A percentile compares a stretch with the other conserved stretches of the same genome.
Conservation (phyloP, 2,113 vertebrate genomes). For the Cinclus cinclus region DNA sequence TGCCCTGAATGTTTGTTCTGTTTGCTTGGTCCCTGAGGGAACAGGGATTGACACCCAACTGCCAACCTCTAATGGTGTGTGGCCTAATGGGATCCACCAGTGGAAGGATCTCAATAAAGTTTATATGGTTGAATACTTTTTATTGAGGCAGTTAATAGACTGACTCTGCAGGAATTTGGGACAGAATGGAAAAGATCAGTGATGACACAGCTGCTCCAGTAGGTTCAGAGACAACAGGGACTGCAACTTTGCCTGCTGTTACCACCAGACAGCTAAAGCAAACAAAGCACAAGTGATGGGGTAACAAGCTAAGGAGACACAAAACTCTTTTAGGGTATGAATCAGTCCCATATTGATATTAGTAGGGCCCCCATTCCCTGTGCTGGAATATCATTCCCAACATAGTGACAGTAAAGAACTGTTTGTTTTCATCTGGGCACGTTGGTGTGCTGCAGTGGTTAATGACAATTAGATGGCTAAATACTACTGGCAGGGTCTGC, state of each 20-base stretch:
- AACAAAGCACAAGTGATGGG: not conserved
- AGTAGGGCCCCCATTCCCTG: not conserved
- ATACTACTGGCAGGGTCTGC: not conserved
- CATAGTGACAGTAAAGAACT: not conserved
- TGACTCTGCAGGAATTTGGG: constrained; percentile 21
- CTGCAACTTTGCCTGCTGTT: not conserved
- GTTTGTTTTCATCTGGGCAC: not conserved
- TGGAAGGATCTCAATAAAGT: constrained; percentile 25
- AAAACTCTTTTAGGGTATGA: not conserved
- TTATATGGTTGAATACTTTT: constrained; percentile 26
- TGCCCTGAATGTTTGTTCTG: not conserved
- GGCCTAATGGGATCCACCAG: constrained; percentile 17
- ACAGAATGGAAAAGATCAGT: constrained; percentile 19
- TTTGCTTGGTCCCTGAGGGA: not conserved
- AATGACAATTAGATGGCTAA: not conserved
- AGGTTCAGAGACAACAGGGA: not conserved
- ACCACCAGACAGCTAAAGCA: not conserved
- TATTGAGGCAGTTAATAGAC: constrained; percentile 50
- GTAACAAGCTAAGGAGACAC: not conserved
- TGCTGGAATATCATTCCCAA: not conserved
- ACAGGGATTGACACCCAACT: not conserved
- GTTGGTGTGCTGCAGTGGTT: not conserved
- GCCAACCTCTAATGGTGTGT: not conserved
- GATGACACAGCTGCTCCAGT: constrained; percentile 35
- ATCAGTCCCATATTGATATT: not conserved